Conservation (phyloP, 2,888 invertebrate genomes). For the Resseliella maxima region DNA sequence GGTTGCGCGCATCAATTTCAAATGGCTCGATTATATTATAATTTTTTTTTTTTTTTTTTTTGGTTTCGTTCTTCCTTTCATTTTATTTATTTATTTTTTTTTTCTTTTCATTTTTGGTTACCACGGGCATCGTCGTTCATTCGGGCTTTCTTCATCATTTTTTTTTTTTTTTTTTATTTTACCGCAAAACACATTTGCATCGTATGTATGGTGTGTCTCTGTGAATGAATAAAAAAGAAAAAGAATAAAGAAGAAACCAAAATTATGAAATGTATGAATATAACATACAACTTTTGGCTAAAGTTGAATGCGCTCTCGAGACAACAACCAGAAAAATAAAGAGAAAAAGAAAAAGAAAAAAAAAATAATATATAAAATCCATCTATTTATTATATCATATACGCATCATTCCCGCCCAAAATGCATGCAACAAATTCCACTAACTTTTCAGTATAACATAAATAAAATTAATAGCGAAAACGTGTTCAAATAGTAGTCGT, state of each 20-base stretch:
- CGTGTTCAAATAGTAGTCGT: slow-evolving; percentile 56
- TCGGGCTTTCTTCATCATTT: not conserved
- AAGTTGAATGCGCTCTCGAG: not conserved
- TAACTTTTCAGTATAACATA: slow-evolving; percentile 12
- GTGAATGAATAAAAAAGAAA: not conserved
- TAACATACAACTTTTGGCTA: not conserved
- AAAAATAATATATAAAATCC: not conserved
- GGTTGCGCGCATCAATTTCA: not conserved
- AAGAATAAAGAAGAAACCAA: not conserved
- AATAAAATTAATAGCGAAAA: slow-evolving; percentile 55
- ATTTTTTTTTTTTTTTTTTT: not conserved
- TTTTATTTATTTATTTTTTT: too few species aligned
- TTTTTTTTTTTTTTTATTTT: not conserved
- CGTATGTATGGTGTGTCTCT: too few species aligned
- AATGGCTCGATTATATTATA: not conserved
- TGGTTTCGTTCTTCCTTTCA: not conserved
- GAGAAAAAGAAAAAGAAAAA: not conserved
- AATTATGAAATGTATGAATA: not conserved
- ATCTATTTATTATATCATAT: slow-evolving; percentile 53
- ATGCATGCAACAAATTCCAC: slow-evolving; percentile 48
- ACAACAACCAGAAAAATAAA: not conserved
- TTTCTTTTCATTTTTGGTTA: not conserved
- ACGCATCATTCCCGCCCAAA: slow-evolving; percentile 54
- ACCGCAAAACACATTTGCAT: not conserved
- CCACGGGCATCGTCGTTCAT: too few species aligned